phyloP scores from a whole-genome alignment of 92 coral and sea anemone species.

The Epizoanthus rinbou region DNA sequence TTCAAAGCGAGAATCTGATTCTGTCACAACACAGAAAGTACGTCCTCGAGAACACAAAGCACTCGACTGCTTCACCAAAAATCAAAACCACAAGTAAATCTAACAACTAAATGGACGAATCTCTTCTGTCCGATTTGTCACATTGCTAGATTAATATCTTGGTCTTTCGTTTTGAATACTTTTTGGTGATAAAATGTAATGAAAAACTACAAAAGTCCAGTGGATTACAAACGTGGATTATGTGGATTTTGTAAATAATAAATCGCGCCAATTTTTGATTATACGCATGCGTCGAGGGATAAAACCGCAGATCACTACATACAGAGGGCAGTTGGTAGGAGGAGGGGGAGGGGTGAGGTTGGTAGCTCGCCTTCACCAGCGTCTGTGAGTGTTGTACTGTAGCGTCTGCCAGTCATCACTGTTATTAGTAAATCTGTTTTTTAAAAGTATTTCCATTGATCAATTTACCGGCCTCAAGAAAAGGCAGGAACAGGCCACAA shows the following conservation, averaged over 20 bases:
- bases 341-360: too few species aligned
- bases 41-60: conserved; percentile 1
- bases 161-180: neutral
- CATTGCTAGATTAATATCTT: neutral
- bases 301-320: conserved; percentile 9
- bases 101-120: neutral
- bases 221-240: conserved; percentile 47
- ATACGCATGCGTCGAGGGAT: conserved; percentile 73
- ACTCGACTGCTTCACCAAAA: conserved; percentile 12
- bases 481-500: too few species aligned
- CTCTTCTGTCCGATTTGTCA: neutral
- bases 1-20: neutral
- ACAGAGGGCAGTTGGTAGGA: neutral
- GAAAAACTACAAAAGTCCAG: conserved; percentile 23
- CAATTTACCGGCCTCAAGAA: too few species aligned
- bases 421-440: too few species aligned
- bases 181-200: neutral
- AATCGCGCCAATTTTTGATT: conserved; percentile 81
- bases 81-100: neutral
- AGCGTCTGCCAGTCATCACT: too few species aligned
- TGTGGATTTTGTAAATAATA: conserved; percentile 79
- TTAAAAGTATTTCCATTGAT: too few species aligned
- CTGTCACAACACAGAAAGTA: conserved; percentile 4
- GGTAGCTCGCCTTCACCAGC: too few species aligned
- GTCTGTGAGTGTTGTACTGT: too few species aligned